phyloP scores from a whole-genome alignment of 2,113 vertebrate species.

The Apteryx owenii region DNA sequence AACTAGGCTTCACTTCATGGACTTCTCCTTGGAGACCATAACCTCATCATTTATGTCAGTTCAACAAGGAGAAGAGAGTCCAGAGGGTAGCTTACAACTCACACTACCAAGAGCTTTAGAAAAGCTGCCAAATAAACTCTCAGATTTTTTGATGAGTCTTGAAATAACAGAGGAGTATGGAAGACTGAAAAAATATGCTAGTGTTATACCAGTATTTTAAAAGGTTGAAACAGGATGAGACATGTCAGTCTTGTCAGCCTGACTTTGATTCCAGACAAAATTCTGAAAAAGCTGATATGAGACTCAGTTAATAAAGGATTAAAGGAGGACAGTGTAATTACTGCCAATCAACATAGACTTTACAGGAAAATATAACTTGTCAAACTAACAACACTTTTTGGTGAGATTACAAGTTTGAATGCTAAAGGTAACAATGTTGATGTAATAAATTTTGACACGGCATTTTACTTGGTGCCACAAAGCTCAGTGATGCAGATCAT shows the following conservation, averaged over 20 bases:
- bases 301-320: slow-evolving; percentile 71
- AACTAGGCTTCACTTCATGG: neutral
- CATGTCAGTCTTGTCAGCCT: slow-evolving; percentile 64
- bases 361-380: slow-evolving; percentile 67
- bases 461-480: slow-evolving; percentile 28
- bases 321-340: slow-evolving; percentile 74
- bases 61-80: neutral
- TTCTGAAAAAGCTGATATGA: slow-evolving; percentile 69
- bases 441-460: slow-evolving; percentile 26
- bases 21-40: neutral
- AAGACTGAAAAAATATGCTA: slow-evolving; percentile 47
- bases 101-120: neutral
- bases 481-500: neutral
- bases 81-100: neutral
- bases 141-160: slow-evolving; percentile 9
- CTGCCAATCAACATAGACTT: slow-evolving; percentile 62
- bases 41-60: neutral
- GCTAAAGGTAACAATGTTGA: slow-evolving; percentile 56
- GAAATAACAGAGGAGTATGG: slow-evolving; percentile 22
- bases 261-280: slow-evolving; percentile 72
- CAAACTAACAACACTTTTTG: slow-evolving; percentile 69
- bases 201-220: slow-evolving; percentile 59
- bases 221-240: slow-evolving; percentile 67
- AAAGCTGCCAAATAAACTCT: slow-evolving; percentile 24
- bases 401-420: slow-evolving; percentile 64